Evolutionary conservation across 2,797 vertebrate species (phyloP).

Genomic region (Thamnophis elegans): DNA sequence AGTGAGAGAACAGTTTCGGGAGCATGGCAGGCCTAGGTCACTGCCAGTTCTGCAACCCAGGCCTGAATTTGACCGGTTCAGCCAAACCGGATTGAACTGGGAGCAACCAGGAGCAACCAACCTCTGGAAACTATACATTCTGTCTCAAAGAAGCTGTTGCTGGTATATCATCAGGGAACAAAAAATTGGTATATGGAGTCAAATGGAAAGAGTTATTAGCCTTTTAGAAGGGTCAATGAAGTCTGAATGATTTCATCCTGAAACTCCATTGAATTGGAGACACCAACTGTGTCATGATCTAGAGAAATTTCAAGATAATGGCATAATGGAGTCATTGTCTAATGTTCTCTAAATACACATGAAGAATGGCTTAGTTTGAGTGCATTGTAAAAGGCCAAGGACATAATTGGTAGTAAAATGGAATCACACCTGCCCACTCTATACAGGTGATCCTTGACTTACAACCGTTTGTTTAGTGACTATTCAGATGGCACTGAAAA

Average conservation of each 20-base stretch:
- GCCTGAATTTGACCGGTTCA: too few relatives aligned
- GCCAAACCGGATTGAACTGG: too few relatives aligned
- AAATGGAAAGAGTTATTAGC: background rate
- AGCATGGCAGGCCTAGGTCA: too few relatives aligned
- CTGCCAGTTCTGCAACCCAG: too few relatives aligned
- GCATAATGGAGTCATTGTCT: background rate
- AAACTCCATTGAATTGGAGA: background rate
- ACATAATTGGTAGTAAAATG: background rate
- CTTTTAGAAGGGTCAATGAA: background rate
- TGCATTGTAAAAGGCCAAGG: background rate
- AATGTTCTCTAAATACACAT: background rate
- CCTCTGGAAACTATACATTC: conserved; percentile 32
- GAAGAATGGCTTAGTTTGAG: background rate
- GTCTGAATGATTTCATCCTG: background rate
- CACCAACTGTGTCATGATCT: background rate
- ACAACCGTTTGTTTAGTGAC: background rate
- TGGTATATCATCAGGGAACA: background rate
- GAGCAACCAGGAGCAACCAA: too few relatives aligned
- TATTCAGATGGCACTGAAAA: background rate
- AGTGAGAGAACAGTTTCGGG: too few relatives aligned
- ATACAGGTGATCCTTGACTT: background rate
- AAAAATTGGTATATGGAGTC: background rate
- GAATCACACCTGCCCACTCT: background rate
- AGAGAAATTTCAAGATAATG: background rate
- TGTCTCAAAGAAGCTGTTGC: conserved; percentile 29